Conservation (phyloP, 2,797 vertebrate species). For the Anabas testudineus region DNA sequence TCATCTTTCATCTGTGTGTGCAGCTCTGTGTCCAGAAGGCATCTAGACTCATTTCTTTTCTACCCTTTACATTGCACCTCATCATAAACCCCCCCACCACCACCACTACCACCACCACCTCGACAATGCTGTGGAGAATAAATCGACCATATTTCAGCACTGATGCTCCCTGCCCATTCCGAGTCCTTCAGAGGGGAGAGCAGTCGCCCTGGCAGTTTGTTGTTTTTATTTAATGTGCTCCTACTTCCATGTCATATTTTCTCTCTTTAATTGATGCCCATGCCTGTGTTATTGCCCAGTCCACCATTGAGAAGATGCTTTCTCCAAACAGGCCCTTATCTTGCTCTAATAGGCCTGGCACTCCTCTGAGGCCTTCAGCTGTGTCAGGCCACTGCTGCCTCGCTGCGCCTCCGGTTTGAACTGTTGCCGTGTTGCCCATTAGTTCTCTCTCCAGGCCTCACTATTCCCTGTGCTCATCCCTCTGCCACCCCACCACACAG, state of each 20-base stretch:
- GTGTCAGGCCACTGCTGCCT: slow-evolving; percentile 86
- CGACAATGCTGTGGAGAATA: slow-evolving; percentile 77
- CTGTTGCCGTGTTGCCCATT: slow-evolving; percentile 83
- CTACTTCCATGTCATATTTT: slow-evolving; percentile 85
- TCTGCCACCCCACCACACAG: slow-evolving; percentile 58
- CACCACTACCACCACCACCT: too few species aligned
- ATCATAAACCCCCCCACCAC: slow-evolving; percentile 80
- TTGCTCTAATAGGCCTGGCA: slow-evolving; percentile 86
- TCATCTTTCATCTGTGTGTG: slow-evolving; percentile 78
- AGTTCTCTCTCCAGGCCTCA: slow-evolving; percentile 82
- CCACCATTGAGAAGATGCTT: slow-evolving; percentile 83
- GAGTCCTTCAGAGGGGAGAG: slow-evolving; percentile 73
- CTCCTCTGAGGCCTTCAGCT: slow-evolving; percentile 88
- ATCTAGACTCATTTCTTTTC: slow-evolving; percentile 87
- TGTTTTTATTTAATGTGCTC: slow-evolving; percentile 85
- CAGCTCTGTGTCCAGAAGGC: slow-evolving; percentile 81
- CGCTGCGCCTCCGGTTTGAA: slow-evolving; percentile 79
- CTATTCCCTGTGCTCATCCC: slow-evolving; percentile 76
- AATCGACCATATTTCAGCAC: slow-evolving; percentile 79
- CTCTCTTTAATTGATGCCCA: slow-evolving; percentile 86
- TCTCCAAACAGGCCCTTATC: slow-evolving; percentile 88
- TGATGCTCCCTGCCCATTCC: slow-evolving; percentile 73
- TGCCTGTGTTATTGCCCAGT: slow-evolving; percentile 78
- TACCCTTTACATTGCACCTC: slow-evolving; percentile 86
- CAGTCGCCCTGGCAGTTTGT: slow-evolving; percentile 77